These are phyloP conservation scores for Campylomormyrus numenius DNA, from an alignment of 2,113 vertebrate genomes.

Conservation along the genomic window DNA sequence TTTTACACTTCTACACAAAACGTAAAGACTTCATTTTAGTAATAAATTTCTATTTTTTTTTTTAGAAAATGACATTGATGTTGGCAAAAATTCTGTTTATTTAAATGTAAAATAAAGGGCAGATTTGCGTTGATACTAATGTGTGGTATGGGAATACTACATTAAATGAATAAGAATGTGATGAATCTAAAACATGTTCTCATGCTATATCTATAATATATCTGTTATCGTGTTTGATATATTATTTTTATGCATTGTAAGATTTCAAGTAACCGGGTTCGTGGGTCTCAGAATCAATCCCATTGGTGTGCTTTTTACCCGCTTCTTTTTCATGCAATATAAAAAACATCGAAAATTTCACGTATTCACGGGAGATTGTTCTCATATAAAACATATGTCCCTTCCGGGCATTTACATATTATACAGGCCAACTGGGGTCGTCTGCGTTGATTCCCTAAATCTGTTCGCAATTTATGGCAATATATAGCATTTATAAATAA, in stretches of 20 bases:
- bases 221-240: not conserved
- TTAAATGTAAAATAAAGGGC: not conserved
- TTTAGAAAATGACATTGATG: not conserved
- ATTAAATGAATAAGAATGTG: not conserved
- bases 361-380: conserved; percentile 67
- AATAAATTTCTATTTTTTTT: not conserved
- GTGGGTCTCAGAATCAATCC: not conserved
- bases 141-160: not conserved
- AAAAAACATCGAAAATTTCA: conserved; percentile 46
- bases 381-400: conserved; percentile 76
- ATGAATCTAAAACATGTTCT: not conserved
- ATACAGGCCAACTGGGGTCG: conserved; percentile 52
- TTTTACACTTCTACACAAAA: conserved; percentile 16
- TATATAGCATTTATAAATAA: not conserved
- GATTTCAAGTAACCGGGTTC: not conserved
- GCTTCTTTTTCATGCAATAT: conserved; percentile 11
- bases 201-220: not conserved
- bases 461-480: not conserved
- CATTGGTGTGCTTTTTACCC: not conserved
- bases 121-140: not conserved
- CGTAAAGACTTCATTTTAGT: conserved; percentile 51
- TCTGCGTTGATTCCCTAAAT: conserved; percentile 16
- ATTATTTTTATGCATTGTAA: not conserved
- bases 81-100: not conserved
- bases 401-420: conserved; percentile 65